A percentile compares a stretch with the other conserved stretches of the same genome.
phyloP scores from a whole-genome alignment of 2,113 vertebrate genomes.

The Siphamia tubifer region DNA sequence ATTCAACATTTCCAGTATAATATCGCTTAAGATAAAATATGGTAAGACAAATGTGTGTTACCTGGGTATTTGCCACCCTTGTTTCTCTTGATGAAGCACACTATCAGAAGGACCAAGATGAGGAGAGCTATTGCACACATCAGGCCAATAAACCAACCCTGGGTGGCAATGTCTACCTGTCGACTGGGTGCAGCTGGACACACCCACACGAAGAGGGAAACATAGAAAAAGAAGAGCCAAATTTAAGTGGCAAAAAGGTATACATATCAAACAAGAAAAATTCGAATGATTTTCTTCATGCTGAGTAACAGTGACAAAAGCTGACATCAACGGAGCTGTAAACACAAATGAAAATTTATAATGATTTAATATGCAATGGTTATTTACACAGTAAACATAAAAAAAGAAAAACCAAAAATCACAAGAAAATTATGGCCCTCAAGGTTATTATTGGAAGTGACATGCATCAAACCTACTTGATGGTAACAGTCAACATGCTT shows the following conservation, averaged over 20 bases:
- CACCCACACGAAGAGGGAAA: constrained; percentile 23
- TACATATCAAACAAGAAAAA: neutral
- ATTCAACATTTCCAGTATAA: too few relatives aligned
- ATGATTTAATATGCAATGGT: constrained; percentile 38
- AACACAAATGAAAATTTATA: constrained; percentile 11
- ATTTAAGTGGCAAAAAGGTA: too few relatives aligned
- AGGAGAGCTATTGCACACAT: constrained; percentile 98
- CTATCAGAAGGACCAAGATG: constrained; percentile 94
- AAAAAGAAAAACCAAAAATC: neutral
- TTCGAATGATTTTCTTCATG: neutral
- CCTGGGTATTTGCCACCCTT: constrained; percentile 99
- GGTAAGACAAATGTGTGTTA: constrained; percentile 71
- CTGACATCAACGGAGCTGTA: constrained; percentile 6
- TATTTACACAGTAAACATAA: neutral
- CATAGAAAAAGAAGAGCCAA: neutral
- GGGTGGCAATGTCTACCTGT: constrained; percentile 95
- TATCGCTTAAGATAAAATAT: too few relatives aligned
- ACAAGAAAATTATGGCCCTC: neutral
- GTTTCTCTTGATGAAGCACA: constrained; percentile 98
- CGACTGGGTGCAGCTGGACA: constrained; percentile 88
- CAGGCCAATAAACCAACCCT: constrained; percentile 98
- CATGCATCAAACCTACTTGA: constrained; percentile 29
- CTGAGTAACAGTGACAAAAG: constrained; percentile 6
- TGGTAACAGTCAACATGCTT: constrained; percentile 29
- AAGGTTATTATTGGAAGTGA: neutral